Percentiles rank a stretch among this genome's conserved stretches.
These are phyloP conservation scores for Heteromurus nitidus DNA, from an alignment of 2,888 invertebrate species.

Conservation along the genomic window DNA sequence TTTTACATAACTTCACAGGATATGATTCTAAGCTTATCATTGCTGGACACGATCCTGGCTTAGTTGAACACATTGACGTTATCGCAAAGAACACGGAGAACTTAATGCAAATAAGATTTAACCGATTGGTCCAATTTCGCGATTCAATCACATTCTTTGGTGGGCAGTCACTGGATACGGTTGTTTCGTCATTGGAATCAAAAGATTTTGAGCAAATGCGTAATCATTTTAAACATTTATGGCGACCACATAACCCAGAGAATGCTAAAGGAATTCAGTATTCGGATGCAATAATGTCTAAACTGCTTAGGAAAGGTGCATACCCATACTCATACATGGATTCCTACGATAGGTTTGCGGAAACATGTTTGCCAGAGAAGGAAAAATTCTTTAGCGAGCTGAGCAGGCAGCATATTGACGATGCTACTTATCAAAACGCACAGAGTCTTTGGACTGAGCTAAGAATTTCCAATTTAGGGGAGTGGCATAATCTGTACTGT, in stretches of 20 bases:
- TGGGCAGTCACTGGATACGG: too few species aligned
- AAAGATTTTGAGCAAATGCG: not conserved
- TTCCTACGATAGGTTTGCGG: conserved; percentile 48
- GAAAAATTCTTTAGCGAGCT: conserved; percentile 59
- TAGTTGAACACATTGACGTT: too few species aligned
- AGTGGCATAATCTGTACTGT: conserved; percentile 36
- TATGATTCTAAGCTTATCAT: too few species aligned
- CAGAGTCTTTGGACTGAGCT: conserved; percentile 47
- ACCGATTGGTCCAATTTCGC: too few species aligned
- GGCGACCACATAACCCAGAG: too few species aligned
- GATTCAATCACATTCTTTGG: too few species aligned
- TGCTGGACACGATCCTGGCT: too few species aligned
- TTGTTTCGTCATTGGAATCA: too few species aligned
- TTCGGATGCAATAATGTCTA: conserved; percentile 5
- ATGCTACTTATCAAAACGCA: conserved; percentile 47
- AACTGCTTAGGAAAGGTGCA: conserved; percentile 57
- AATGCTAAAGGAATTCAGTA: conserved; percentile 7
- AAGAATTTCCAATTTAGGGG: conserved; percentile 42
- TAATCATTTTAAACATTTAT: not conserved
- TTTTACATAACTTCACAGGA: too few species aligned
- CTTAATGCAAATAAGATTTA: too few species aligned
- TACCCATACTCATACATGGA: conserved; percentile 68
- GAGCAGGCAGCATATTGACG: conserved; percentile 8
- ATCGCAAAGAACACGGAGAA: too few species aligned
- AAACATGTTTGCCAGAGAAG: conserved; percentile 37